Conservation (phyloP, 2,888 invertebrate genomes). For the Tipula vernalis region DNA sequence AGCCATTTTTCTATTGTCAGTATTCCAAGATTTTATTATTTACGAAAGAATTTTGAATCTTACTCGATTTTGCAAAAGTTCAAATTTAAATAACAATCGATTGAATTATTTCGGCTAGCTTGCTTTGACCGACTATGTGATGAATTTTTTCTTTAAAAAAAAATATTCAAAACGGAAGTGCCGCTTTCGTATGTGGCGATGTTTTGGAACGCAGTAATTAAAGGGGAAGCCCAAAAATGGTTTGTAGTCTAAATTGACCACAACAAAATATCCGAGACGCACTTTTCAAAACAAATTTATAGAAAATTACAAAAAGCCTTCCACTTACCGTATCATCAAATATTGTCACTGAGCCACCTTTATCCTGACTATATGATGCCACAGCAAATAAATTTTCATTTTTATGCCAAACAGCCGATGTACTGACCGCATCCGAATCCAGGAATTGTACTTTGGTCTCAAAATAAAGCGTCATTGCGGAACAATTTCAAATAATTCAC, state of each 20-base stretch:
- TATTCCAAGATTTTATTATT: neutral
- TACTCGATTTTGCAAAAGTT: neutral
- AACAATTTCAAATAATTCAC: neutral
- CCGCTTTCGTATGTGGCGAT: no score
- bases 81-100: neutral
- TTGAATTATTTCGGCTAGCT: neutral
- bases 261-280: no score
- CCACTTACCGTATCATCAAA: slow-evolving; percentile 69
- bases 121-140: neutral
- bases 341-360: slow-evolving; percentile 77
- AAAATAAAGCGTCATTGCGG: slow-evolving; percentile 65
- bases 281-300: no score
- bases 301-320: no score
- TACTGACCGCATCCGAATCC: slow-evolving; percentile 63
- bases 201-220: no score
- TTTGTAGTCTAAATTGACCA: no score
- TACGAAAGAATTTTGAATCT: neutral
- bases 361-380: slow-evolving; percentile 75
- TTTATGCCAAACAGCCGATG: slow-evolving; percentile 74
- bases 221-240: no score
- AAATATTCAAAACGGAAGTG: neutral
- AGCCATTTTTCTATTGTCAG: neutral
- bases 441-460: slow-evolving; percentile 70
- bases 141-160: no score
- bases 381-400: slow-evolving; percentile 70